A percentile compares a stretch with the other conserved stretches of the same genome.
Evolutionary conservation across 1,140 invertebrate genomes (phyloP).

Genomic region (Brachionus koreanus): DNA sequence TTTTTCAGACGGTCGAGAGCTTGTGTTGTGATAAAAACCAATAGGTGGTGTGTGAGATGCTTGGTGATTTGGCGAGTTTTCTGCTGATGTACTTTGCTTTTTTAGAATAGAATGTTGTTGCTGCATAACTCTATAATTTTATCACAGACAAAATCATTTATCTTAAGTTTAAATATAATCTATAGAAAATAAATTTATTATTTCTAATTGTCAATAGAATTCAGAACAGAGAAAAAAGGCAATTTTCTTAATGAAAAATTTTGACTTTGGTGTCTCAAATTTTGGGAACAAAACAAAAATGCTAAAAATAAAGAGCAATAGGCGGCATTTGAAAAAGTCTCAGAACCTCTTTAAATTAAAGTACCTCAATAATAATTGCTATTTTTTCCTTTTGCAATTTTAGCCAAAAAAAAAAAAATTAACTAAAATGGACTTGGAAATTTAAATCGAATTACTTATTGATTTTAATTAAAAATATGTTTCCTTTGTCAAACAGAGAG

Average conservation of each 20-base stretch:
- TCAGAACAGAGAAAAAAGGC: not conserved
- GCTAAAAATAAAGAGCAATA: not conserved
- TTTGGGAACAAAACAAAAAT: not conserved
- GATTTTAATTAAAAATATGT: not conserved
- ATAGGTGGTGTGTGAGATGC: not conserved
- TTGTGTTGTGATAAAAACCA: not conserved
- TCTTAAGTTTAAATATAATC: not conserved
- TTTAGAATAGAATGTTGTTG: slow-evolving; percentile 1
- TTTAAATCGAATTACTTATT: not conserved
- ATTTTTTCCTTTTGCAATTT: not conserved
- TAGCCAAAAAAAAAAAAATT: no score
- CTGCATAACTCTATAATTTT: not conserved
- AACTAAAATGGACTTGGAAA: not conserved
- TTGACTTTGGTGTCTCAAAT: not conserved
- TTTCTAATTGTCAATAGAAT: not conserved
- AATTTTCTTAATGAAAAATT: not conserved
- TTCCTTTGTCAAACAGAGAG: not conserved
- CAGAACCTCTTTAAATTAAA: not conserved
- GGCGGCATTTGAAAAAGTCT: not conserved
- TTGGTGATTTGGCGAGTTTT: slow-evolving; percentile 12
- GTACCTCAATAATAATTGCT: not conserved
- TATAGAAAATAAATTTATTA: not conserved
- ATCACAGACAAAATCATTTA: not conserved
- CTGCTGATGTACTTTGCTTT: not conserved
- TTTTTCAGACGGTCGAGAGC: not conserved